phyloP scores from a whole-genome alignment of 2,113 vertebrate genomes.

The Nothobranchius furzeri region DNA sequence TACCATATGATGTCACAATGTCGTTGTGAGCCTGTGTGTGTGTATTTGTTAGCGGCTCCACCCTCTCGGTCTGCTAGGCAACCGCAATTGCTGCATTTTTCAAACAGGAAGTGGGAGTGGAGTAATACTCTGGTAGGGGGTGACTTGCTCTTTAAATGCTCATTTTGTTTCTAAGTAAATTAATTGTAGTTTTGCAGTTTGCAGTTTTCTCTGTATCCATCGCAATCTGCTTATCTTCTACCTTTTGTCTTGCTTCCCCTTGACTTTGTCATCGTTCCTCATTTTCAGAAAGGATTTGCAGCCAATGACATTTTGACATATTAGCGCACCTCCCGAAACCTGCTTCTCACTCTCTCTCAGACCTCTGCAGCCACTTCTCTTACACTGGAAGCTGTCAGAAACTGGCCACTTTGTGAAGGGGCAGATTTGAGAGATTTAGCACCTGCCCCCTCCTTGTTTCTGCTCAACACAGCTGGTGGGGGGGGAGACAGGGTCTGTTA shows the following conservation, averaged over 20 bases:
- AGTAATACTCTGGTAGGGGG: no score
- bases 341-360: slow-evolving; percentile 27
- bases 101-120: no score
- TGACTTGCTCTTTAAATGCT: no score
- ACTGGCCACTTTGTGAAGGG: slow-evolving; percentile 24
- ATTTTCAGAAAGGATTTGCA: slow-evolving; percentile 21
- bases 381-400: slow-evolving; percentile 34
- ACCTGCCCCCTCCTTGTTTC: slow-evolving; percentile 39
- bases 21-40: no score
- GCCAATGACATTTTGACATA: slow-evolving; percentile 28
- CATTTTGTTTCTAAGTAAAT: no score
- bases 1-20: no score
- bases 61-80: no score
- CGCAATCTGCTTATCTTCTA: slow-evolving; percentile 1
- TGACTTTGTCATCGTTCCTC: slow-evolving; percentile 3
- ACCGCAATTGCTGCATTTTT: no score
- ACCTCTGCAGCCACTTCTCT: slow-evolving; percentile 4
- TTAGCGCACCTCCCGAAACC: slow-evolving; percentile 9
- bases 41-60: no score
- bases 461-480: slow-evolving; percentile 28
- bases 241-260: slow-evolving; percentile 1
- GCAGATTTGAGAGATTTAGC: slow-evolving; percentile 29
- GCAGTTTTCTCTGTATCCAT: neutral
- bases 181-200: no score
- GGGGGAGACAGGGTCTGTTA: slow-evolving; percentile 50